phyloP scores from a whole-genome alignment of 2,113 vertebrate genomes.

The Amphiprion percula region DNA sequence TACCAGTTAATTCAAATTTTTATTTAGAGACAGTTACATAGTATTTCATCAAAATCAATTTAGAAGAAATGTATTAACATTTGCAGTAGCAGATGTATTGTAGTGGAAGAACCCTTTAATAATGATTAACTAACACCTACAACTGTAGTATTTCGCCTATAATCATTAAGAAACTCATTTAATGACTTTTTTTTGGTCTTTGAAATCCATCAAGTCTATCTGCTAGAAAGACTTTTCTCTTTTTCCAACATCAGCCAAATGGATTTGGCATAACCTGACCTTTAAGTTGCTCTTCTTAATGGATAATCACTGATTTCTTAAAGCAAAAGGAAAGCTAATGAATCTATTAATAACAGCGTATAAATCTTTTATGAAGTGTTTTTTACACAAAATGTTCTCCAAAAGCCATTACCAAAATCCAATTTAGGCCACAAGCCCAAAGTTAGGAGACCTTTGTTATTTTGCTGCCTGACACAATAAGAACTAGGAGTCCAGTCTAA shows the following conservation, averaged over 20 bases:
- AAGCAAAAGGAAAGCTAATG: neutral
- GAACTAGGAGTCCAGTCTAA: neutral
- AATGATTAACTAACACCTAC: too few species aligned
- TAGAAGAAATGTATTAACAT: neutral
- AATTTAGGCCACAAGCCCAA: neutral
- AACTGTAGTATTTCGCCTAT: too few species aligned
- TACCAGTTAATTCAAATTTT: too few species aligned
- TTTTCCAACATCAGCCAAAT: neutral
- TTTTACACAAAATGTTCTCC: neutral
- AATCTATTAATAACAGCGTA: neutral
- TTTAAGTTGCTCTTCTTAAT: neutral
- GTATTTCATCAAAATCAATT: too few species aligned
- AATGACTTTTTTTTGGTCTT: too few species aligned
- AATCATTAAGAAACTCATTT: too few species aligned
- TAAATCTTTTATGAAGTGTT: constrained; percentile 1
- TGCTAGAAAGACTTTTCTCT: too few species aligned
- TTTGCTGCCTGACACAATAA: neutral
- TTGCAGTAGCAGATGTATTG: neutral
- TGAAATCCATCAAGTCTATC: too few species aligned
- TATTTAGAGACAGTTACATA: too few species aligned
- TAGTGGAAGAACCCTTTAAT: too few species aligned
- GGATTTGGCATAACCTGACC: neutral
- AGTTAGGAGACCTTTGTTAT: neutral
- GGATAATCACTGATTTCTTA: neutral
- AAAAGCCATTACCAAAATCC: neutral